phyloP scores from a whole-genome alignment of 1,140 invertebrate species.

The Drosophila albomicans region DNA sequence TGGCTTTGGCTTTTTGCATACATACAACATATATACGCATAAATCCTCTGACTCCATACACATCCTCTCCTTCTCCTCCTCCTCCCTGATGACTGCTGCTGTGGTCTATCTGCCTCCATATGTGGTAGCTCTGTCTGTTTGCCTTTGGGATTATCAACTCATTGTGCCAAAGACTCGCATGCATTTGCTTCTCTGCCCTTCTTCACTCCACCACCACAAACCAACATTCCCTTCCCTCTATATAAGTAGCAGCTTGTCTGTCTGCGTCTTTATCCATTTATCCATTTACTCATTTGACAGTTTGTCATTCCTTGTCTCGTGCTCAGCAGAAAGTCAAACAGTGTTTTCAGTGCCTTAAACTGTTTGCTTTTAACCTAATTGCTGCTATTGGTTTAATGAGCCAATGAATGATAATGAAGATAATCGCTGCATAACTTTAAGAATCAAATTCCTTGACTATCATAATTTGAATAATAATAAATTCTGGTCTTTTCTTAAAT shows the following conservation, averaged over 20 bases:
- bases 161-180: conserved; percentile 58
- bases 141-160: conserved; percentile 80
- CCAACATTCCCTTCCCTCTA: background rate
- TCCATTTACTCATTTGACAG: conserved; percentile 52
- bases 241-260: background rate
- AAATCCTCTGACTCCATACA: conserved; percentile 2
- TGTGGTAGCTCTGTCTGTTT: conserved; percentile 43
- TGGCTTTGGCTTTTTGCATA: conserved; percentile 77
- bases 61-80: background rate
- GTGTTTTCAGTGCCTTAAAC: conserved; percentile 43
- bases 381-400: conserved; percentile 44
- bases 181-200: conserved; percentile 35
- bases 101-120: conserved; percentile 6
- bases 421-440: background rate
- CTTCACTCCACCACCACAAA: background rate
- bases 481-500: too few relatives aligned
- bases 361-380: conserved; percentile 53
- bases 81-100: background rate
- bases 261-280: conserved; percentile 36
- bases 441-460: background rate
- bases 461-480: too few relatives aligned
- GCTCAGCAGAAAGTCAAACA: conserved; percentile 25
- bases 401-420: conserved; percentile 8
- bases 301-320: conserved; percentile 26
- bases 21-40: conserved; percentile 52